Evolutionary conservation across 2,797 vertebrate genomes (phyloP), one percentile per base, ranked within the genome.

Genomic region (Neopelma chrysocephalum): DNA sequence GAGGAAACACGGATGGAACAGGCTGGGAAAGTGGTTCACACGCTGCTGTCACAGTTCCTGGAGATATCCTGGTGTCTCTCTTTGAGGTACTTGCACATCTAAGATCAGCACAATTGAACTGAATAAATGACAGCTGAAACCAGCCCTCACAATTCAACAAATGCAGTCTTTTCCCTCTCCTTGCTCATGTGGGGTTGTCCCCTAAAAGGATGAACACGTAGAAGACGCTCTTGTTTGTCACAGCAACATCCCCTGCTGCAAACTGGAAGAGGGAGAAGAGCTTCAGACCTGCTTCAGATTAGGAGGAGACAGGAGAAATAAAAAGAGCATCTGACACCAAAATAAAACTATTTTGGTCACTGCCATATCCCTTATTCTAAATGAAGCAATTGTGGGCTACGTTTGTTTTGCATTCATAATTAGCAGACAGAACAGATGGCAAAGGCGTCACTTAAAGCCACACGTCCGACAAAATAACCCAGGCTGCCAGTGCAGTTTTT

Each of bases 341-440:
- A 96, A 96, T 90, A 93, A 95, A 96, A 96, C 95, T 95, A 96
- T 96, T 97, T 96, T 87, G 95, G 95, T 96, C 95, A 90, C 95
- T 92, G 96, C 93, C 94, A 94, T 96, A 91, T 94, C 94, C 73
- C 94, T 95, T 95, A 80, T 82, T 96, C 94, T 96, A 97, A 97
- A 97, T 92, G 93, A 97, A 96, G 96, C 95, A 95, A 94, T 96
- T 97, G 96, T 96, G 95, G 94, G 90, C 95, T 96, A 90, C 93
- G 94, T 96, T 97, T 97, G 96, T 90, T 96, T 96, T 97, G 96
- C 96, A 96, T 96, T 97, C 94, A 48, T 96, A 95, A 97, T 96
- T 95, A 97, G 96, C 96, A 96, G 95, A 95, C 95, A 42, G 96
- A 97, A 97, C 96, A 97, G 96, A 97, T 97, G 96, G 96, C 95